Base-by-base conservation (phyloP, 2,797 vertebrate species). In the Danio kyathit region DNA sequence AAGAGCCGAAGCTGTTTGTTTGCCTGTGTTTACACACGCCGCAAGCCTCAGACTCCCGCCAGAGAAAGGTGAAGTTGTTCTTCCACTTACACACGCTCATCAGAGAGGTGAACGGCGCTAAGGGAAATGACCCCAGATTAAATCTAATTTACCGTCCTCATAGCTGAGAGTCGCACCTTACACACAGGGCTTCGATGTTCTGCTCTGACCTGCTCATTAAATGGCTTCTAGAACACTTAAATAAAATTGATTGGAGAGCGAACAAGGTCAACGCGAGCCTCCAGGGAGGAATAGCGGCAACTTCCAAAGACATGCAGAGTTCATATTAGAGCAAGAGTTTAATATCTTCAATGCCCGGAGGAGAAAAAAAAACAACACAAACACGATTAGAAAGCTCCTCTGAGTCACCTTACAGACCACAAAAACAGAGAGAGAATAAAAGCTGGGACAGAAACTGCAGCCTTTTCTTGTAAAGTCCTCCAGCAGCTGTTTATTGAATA, bases 21-120 rank as follows among this genome's bases (percentile, higher is more conserved):
- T 81, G 76, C 69, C 65, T 76, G 67, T 83, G 79, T 84, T 84
- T 72, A 83, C 87, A 79, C 79, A 82, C 76, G 77, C 71, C 79
- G 73, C 51, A 67, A 78, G 74, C 66, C 69, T 83, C 54, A 72
- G 85, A 70, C 77, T 72, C 76, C 80, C 79, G 83, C 74, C 74
- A 78, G 82, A 74, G 82, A 83, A 69, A 81, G 76, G 73, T 81
- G 79, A 83, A 82, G 75, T 76, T 59, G 70, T 78, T 84, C 61
- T 66, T 72, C 71, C 76, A 29, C 60, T 12, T 71, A 79, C 46
- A 14, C 49, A 76, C 64, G 77, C 60, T 83, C 69, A 56, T 69
- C 46, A 12, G 82, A 16, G 67, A 83, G 54, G 56, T 17, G 59
- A 79, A 74, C 74, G 56, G 52, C 57, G 43, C 64, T 78, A 19